phyloP scores from a whole-genome alignment of 2,888 invertebrate species.

The Macrosiphum euphorbiae region DNA sequence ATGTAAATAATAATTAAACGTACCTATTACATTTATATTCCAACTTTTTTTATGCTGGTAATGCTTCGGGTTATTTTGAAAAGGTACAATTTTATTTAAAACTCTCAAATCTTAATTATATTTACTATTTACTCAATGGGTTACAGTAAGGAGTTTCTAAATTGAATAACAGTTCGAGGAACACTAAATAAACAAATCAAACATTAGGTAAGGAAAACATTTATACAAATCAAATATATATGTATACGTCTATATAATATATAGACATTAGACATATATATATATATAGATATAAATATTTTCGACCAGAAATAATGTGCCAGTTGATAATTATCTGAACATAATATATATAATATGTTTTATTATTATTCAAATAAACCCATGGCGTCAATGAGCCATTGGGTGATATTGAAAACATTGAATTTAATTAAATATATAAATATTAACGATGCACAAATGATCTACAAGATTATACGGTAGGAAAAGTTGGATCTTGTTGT shows the following conservation, averaged over 20 bases:
- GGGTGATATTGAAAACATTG: too few species aligned
- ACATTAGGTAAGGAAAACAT: neutral
- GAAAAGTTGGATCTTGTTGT: too few species aligned
- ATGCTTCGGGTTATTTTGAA: neutral
- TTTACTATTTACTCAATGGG: neutral
- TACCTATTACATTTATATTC: neutral
- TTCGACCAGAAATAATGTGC: neutral
- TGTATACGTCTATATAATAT: too few species aligned
- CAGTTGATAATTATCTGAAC: neutral
- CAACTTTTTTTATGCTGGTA: neutral
- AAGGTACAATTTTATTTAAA: neutral
- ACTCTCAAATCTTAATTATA: slow-evolving; percentile 25
- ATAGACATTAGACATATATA: too few species aligned
- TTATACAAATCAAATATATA: neutral
- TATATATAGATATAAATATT: neutral
- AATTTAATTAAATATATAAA: too few species aligned
- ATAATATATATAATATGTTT: neutral
- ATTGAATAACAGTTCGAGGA: neutral
- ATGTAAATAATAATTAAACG: neutral
- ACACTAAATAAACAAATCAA: neutral
- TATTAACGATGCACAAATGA: too few species aligned
- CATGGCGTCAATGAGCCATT: too few species aligned
- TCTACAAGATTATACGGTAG: too few species aligned
- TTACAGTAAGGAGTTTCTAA: neutral
- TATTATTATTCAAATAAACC: too few species aligned